These are phyloP conservation scores for Pogoniulus pusillus DNA, from an alignment of 2,797 vertebrate genomes.

Conservation along the genomic window DNA sequence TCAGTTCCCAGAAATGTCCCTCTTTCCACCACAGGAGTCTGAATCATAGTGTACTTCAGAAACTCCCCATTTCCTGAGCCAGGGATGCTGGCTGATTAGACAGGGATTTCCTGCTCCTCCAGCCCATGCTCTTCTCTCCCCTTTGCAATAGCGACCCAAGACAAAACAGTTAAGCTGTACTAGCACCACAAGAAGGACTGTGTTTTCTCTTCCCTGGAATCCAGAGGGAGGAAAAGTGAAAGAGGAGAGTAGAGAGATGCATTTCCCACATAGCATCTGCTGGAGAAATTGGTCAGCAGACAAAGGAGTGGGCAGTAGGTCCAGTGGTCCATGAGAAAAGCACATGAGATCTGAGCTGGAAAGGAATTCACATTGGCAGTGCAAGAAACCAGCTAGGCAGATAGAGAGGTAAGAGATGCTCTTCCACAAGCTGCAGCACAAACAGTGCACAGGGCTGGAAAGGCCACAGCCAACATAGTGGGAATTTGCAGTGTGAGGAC, in stretches of 20 bases:
- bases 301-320: neutral
- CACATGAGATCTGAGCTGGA: neutral
- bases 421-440: rapidly evolving
- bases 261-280: neutral
- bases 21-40: neutral
- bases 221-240: neutral
- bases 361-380: rapidly evolving
- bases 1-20: neutral
- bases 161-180: neutral
- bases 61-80: neutral
- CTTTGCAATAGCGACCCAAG: rapidly evolving
- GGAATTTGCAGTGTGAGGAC: neutral
- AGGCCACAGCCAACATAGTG: rapidly evolving
- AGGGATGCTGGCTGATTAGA: neutral
- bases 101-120: neutral
- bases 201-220: neutral
- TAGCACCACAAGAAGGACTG: neutral
- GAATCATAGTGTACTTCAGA: neutral
- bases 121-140: neutral
- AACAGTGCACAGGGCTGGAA: rapidly evolving
- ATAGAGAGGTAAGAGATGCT: neutral
- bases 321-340: neutral
- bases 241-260: neutral
- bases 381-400: neutral
- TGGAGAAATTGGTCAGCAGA: neutral